Conservation (phyloP, 92 coral and sea anemone species). For the Pocillopora meandrina region DNA sequence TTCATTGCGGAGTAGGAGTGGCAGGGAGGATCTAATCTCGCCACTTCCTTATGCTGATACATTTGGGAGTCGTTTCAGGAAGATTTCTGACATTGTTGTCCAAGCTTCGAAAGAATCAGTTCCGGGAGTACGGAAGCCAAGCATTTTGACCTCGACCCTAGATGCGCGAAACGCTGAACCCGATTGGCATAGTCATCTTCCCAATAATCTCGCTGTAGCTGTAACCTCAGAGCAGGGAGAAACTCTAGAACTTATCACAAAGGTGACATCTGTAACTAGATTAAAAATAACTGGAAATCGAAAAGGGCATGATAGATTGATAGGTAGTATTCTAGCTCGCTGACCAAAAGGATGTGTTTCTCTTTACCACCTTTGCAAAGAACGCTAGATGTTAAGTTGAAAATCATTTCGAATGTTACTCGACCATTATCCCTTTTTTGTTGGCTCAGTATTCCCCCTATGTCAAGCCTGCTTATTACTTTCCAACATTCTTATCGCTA, state of each 20-base stretch:
- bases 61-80: constrained; percentile 37
- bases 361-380: too few relatives aligned
- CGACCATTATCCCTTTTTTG: too few relatives aligned
- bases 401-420: too few relatives aligned
- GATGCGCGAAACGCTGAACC: constrained; percentile 59
- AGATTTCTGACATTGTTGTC: constrained; percentile 57
- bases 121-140: constrained; percentile 31
- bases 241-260: constrained; percentile 67
- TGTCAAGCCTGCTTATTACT: too few relatives aligned
- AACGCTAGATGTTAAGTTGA: too few relatives aligned
- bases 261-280: constrained; percentile 50
- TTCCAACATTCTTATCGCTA: too few relatives aligned
- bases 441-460: too few relatives aligned
- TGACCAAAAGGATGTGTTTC: too few relatives aligned
- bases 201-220: constrained; percentile 77
- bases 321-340: too few relatives aligned
- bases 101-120: constrained; percentile 40
- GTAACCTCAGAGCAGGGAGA: constrained; percentile 90
- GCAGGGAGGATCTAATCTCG: constrained; percentile 28
- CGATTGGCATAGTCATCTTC: constrained; percentile 80
- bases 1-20: constrained; percentile 28
- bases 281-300: too few relatives aligned
- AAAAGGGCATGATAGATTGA: too few relatives aligned
- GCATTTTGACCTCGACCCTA: constrained; percentile 35
- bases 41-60: constrained; percentile 11